Evolutionary conservation across 2,888 invertebrate species (phyloP).

Genomic region (Polymixis flavicincta): DNA sequence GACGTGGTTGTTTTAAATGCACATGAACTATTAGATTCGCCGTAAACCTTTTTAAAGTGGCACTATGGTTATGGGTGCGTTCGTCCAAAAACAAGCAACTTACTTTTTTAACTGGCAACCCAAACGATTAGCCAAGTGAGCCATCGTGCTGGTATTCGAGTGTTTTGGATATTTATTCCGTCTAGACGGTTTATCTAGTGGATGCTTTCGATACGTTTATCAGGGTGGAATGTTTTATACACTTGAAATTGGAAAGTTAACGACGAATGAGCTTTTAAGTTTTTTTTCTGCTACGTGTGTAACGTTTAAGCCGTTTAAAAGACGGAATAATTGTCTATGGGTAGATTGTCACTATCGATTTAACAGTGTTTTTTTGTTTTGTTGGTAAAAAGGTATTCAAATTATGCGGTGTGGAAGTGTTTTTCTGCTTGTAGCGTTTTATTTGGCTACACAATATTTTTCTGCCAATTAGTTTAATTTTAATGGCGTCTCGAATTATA

Average conservation of each 20-base stretch:
- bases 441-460: constrained; percentile 59
- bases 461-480: constrained; percentile 71
- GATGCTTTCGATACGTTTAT: constrained; percentile 84
- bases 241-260: constrained; percentile 81
- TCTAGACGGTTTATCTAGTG: constrained; percentile 88
- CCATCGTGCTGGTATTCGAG: constrained; percentile 88
- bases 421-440: constrained; percentile 14
- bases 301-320: constrained; percentile 51
- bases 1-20: constrained; percentile 80
- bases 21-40: constrained; percentile 86
- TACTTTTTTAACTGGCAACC: constrained; percentile 80
- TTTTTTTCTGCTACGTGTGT: constrained; percentile 65
- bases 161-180: constrained; percentile 87
- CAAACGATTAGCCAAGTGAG: constrained; percentile 89
- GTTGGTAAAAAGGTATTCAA: not conserved
- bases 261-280: constrained; percentile 75
- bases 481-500: constrained; percentile 65
- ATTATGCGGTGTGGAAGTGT: not conserved
- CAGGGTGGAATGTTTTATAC: constrained; percentile 87
- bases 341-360: constrained; percentile 22
- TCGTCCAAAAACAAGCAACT: constrained; percentile 76
- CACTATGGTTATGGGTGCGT: constrained; percentile 81
- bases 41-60: constrained; percentile 85
- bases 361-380: not conserved
- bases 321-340: constrained; percentile 39